These are phyloP conservation scores for Automeris io DNA, from an alignment of 2,888 invertebrate species.

Conservation along the genomic window DNA sequence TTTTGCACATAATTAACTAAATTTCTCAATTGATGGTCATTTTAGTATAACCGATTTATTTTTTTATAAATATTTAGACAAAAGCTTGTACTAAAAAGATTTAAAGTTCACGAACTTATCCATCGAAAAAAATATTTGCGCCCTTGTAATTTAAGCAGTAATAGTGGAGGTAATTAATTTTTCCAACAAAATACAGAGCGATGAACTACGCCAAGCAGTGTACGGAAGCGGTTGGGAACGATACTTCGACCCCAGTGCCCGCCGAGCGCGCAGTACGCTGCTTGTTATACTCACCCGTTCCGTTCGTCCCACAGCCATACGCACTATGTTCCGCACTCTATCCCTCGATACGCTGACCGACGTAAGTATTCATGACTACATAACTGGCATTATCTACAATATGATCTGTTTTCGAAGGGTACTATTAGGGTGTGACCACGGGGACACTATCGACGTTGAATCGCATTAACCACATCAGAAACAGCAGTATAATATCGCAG, in stretches of 20 bases:
- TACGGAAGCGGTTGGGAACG: constrained; percentile 38
- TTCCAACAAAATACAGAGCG: constrained; percentile 31
- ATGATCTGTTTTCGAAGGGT: too few species aligned
- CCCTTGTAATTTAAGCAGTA: too few species aligned
- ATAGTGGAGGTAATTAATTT: too few species aligned
- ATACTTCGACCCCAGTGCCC: constrained; percentile 18
- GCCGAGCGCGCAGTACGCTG: constrained; percentile 22
- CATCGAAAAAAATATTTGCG: too few species aligned
- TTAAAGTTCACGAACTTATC: too few species aligned
- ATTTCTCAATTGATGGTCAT: too few species aligned
- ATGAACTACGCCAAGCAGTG: constrained; percentile 24
- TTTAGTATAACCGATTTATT: too few species aligned
- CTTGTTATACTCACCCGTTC: constrained; percentile 22
- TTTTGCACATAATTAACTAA: too few species aligned
- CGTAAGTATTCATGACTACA: constrained; percentile 18
- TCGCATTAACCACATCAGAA: constrained; percentile 11
- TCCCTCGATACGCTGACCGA: constrained; percentile 26
- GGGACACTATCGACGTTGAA: constrained; percentile 23
- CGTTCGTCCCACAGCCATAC: constrained; percentile 23
- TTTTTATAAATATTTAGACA: too few species aligned
- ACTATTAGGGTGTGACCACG: constrained; percentile 19
- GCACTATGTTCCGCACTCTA: constrained; percentile 23
- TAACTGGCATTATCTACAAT: too few species aligned
- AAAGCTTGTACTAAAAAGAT: too few species aligned
- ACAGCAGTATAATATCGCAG: too few species aligned